A percentile compares a stretch with the other conserved stretches of the same genome.
These are phyloP conservation scores for Psophia crepitans DNA, from an alignment of 2,113 vertebrate species.

Conservation along the genomic window DNA sequence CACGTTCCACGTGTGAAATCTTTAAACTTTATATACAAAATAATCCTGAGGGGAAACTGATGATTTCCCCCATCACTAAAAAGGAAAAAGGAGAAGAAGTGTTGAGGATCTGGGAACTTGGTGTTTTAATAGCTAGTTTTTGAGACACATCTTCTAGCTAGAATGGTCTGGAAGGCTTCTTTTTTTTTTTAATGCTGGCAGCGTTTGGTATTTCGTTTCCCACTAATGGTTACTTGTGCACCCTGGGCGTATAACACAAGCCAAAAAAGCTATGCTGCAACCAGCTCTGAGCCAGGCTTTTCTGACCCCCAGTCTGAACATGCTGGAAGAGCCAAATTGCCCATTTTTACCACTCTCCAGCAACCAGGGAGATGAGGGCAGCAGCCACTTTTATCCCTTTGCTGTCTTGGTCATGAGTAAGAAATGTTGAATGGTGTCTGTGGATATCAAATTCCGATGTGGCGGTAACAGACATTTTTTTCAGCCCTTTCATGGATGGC, in stretches of 20 bases:
- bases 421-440: not conserved
- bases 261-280: not conserved
- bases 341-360: not conserved
- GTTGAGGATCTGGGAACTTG: not conserved
- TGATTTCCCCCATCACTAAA: not conserved
- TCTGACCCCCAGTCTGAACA: not conserved
- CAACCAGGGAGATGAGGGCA: not conserved
- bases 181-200: not conserved
- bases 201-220: not conserved
- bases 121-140: not conserved
- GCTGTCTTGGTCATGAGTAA: not conserved
- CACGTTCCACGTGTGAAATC: not conserved
- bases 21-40: not conserved
- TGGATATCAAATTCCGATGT: not conserved
- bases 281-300: not conserved
- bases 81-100: not conserved
- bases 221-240: conserved; percentile 29
- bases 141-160: not conserved
- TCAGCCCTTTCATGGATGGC: not conserved
- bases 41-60: not conserved
- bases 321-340: not conserved
- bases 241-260: not conserved
- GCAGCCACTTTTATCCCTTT: not conserved
- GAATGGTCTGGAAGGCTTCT: not conserved
- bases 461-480: not conserved